A percentile compares a stretch with the other conserved stretches of the same genome.
phyloP scores from a whole-genome alignment of 1,140 invertebrate species.

The Marisa cornuarietis region DNA sequence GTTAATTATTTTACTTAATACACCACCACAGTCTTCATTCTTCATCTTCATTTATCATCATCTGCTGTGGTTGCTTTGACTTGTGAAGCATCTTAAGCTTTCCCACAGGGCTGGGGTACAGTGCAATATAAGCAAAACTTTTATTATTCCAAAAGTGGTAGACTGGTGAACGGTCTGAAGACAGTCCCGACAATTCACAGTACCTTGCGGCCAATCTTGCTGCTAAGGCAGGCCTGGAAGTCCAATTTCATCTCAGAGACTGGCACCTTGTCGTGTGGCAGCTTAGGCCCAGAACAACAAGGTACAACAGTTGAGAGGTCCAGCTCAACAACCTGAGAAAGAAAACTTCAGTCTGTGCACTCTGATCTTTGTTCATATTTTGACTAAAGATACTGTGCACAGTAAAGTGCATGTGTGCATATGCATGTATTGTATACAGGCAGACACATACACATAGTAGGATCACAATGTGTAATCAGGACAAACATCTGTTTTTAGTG shows the following conservation, averaged over 20 bases:
- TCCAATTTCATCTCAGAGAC: constrained; percentile 90
- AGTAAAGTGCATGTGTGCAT: background rate
- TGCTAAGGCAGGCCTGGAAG: constrained; percentile 87
- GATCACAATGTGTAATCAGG: background rate
- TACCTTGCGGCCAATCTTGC: constrained; percentile 92
- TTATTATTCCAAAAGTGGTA: background rate
- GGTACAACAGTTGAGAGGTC: constrained; percentile 90
- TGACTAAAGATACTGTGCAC: background rate
- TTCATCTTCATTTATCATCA: background rate
- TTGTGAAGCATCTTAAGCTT: background rate
- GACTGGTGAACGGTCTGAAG: background rate
- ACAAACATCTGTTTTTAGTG: background rate
- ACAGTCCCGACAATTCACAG: background rate
- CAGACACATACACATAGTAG: background rate
- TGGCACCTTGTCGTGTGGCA: constrained; percentile 94
- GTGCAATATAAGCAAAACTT: too few species aligned
- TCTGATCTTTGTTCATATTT: background rate
- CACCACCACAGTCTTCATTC: background rate
- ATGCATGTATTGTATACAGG: background rate
- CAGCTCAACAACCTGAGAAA: constrained; percentile 79
- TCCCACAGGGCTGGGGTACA: background rate
- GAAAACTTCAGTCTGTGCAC: too few species aligned
- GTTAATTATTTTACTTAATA: background rate
- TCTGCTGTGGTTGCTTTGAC: background rate
- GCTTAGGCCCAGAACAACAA: constrained; percentile 94